Conservation (phyloP, 2,888 invertebrate species). For the Lampropteryx suffumata region DNA sequence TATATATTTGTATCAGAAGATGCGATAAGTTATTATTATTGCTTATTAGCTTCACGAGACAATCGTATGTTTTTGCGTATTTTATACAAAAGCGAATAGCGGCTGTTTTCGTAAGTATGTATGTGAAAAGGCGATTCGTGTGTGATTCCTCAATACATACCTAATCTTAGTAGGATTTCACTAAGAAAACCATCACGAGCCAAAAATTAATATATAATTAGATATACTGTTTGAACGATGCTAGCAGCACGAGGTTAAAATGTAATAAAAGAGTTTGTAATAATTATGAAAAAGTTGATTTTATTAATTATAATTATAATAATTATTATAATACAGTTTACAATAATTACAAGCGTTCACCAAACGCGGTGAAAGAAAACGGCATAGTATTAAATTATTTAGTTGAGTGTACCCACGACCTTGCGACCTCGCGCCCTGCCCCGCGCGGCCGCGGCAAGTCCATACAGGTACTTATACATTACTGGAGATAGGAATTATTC, state of each 20-base stretch:
- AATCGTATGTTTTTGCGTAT: too few relatives aligned
- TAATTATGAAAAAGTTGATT: conserved; percentile 84
- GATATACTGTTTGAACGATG: too few relatives aligned
- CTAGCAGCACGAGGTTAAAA: neutral
- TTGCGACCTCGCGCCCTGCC: conserved; percentile 44
- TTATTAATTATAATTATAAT: conserved; percentile 81
- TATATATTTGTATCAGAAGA: too few relatives aligned
- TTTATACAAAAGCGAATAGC: too few relatives aligned
- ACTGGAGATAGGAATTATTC: conserved; percentile 22
- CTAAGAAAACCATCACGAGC: too few relatives aligned
- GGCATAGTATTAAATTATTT: conserved; percentile 79
- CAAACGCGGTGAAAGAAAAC: conserved; percentile 82
- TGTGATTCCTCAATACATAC: too few relatives aligned
- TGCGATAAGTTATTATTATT: too few relatives aligned
- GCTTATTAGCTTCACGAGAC: too few relatives aligned
- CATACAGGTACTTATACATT: conserved; percentile 15
- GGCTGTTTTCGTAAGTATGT: too few relatives aligned
- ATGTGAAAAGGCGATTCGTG: too few relatives aligned
- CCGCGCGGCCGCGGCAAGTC: conserved; percentile 32
- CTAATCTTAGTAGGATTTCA: too few relatives aligned
- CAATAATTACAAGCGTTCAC: conserved; percentile 84
- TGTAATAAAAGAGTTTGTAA: conserved; percentile 68
- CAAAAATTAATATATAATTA: too few relatives aligned
- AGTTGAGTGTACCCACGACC: conserved; percentile 49
- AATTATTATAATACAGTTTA: conserved; percentile 84